Evolutionary conservation across 2,113 vertebrate species (phyloP).

Genomic region (Lucifuga dentata): DNA sequence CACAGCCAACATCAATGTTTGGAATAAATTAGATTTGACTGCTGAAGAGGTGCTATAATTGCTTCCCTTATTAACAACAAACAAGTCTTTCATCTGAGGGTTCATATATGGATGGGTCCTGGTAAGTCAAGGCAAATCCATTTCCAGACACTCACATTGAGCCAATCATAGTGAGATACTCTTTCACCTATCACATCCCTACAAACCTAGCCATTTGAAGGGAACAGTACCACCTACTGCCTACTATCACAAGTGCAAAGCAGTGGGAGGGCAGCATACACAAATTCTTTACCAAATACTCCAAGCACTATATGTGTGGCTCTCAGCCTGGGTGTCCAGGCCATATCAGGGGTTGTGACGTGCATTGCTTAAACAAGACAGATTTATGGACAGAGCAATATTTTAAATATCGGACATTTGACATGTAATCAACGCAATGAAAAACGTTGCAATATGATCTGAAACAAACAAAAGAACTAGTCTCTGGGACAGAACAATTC

Average conservation of each 20-base stretch:
- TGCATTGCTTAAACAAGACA: too few relatives aligned
- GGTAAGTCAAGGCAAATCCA: constrained; percentile 62
- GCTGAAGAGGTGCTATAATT: constrained; percentile 67
- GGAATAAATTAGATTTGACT: constrained; percentile 58
- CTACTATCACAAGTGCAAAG: constrained; percentile 30
- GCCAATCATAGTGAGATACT: constrained; percentile 51
- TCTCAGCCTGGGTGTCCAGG: too few relatives aligned
- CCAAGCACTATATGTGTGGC: too few relatives aligned
- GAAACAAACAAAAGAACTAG: constrained; percentile 32
- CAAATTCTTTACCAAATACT: background rate
- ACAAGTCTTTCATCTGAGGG: constrained; percentile 68
- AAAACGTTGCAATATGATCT: too few relatives aligned
- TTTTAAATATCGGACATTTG: too few relatives aligned
- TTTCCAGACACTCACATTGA: constrained; percentile 58
- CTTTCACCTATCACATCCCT: constrained; percentile 14
- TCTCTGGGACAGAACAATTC: constrained; percentile 30
- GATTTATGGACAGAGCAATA: background rate
- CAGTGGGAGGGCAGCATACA: background rate
- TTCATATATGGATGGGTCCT: constrained; percentile 54
- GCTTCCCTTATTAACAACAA: constrained; percentile 73
- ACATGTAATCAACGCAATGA: too few relatives aligned
- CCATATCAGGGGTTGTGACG: too few relatives aligned
- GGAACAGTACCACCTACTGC: constrained; percentile 78
- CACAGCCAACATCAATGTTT: constrained; percentile 41
- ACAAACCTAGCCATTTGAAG: constrained; percentile 48